phyloP scores from a whole-genome alignment of 2,888 invertebrate genomes.

The Asteroscopus sphinx region DNA sequence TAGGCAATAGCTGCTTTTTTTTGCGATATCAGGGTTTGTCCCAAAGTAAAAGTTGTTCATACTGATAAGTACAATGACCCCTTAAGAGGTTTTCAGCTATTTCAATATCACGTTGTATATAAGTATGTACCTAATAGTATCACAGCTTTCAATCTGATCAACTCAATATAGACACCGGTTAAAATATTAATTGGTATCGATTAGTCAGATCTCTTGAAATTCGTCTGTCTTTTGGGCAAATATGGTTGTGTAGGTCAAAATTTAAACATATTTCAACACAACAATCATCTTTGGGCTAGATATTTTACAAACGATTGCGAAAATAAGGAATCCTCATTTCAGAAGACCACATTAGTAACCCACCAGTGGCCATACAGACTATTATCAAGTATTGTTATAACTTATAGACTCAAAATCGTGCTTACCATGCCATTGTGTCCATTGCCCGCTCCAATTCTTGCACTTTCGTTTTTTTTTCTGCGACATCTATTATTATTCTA shows the following conservation, averaged over 20 bases:
- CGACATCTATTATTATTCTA: slow-evolving; percentile 88
- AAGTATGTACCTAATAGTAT: too few species aligned
- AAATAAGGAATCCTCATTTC: slow-evolving; percentile 39
- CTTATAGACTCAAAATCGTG: slow-evolving; percentile 70
- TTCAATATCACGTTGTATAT: too few species aligned
- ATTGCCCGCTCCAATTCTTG: slow-evolving; percentile 85
- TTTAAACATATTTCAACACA: slow-evolving; percentile 37
- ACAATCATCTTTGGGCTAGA: slow-evolving; percentile 39
- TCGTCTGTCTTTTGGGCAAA: slow-evolving; percentile 8
- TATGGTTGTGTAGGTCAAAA: slow-evolving; percentile 35
- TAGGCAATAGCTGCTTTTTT: too few species aligned
- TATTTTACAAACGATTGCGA: slow-evolving; percentile 38
- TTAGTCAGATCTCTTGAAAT: slow-evolving; percentile 17
- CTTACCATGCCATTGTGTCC: slow-evolving; percentile 82
- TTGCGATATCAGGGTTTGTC: too few species aligned
- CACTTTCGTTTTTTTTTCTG: slow-evolving; percentile 88
- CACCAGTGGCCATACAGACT: slow-evolving; percentile 33
- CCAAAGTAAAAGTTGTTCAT: too few species aligned
- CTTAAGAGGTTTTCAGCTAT: too few species aligned
- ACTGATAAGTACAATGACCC: too few species aligned
- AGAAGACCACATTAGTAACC: slow-evolving; percentile 48
- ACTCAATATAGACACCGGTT: slow-evolving; percentile 1
- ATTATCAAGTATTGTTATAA: slow-evolving; percentile 50
- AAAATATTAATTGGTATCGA: slow-evolving; percentile 13
- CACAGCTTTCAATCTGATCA: slow-evolving; percentile 3